These are phyloP conservation scores for Bombus breviceps DNA, from an alignment of 1,140 invertebrate species.

Conservation along the genomic window DNA sequence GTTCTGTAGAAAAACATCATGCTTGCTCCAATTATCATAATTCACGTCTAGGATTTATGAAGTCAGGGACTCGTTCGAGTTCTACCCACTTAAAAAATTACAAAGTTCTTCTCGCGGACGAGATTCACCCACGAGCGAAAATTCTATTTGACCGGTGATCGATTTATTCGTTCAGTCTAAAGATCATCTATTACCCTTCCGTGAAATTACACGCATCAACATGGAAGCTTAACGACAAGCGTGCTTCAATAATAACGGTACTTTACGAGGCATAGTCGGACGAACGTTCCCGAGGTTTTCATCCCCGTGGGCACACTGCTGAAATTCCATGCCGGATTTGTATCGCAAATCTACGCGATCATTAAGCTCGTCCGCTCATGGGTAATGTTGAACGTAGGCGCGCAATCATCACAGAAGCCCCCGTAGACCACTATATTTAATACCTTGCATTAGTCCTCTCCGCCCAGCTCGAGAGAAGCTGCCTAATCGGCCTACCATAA, in stretches of 20 bases:
- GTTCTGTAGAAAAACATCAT: too few species aligned
- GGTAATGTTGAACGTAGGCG: slow-evolving; percentile 18
- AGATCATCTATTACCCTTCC: background rate
- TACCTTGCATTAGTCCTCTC: slow-evolving; percentile 3
- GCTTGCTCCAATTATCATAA: too few species aligned
- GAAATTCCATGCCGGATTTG: slow-evolving; percentile 6
- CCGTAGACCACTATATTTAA: slow-evolving; percentile 22
- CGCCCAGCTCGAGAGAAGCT: background rate
- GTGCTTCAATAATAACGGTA: slow-evolving; percentile 28
- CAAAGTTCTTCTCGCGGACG: background rate
- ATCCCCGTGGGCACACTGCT: background rate
- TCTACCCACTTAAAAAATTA: background rate
- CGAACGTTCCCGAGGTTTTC: background rate
- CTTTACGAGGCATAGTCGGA: background rate
- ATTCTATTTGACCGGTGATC: background rate
- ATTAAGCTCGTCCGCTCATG: slow-evolving; percentile 14
- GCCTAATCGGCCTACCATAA: slow-evolving; percentile 21
- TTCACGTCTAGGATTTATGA: background rate
- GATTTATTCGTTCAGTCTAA: background rate
- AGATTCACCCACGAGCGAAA: background rate
- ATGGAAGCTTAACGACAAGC: slow-evolving; percentile 17
- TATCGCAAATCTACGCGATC: slow-evolving; percentile 39
- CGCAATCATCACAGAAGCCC: slow-evolving; percentile 25
- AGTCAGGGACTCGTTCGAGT: background rate
- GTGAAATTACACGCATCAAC: slow-evolving; percentile 4